Percentiles rank a stretch among this genome's conserved stretches.
Evolutionary conservation across 2,888 invertebrate species (phyloP).

Genomic region (Patella caerulea): DNA sequence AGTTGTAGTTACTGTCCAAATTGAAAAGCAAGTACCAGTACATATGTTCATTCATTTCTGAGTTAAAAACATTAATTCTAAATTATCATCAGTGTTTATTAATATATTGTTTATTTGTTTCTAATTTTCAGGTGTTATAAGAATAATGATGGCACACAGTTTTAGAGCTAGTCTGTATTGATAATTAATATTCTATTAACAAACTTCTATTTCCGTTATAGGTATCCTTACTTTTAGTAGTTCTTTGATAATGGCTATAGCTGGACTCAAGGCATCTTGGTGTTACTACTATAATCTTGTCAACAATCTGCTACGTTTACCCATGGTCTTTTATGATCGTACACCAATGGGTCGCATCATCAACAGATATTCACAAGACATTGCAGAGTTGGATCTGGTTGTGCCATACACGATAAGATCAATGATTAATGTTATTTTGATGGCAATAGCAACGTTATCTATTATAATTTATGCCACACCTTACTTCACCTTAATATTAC

Average conservation of each 20-base stretch:
- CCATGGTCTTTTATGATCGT: conserved; percentile 59
- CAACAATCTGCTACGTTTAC: conserved; percentile 59
- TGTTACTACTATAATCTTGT: conserved; percentile 66
- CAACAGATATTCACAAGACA: conserved; percentile 67
- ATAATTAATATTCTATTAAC: too few relatives aligned
- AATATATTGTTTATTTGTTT: not conserved
- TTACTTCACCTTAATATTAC: conserved; percentile 44
- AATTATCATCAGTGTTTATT: too few relatives aligned
- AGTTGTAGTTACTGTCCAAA: too few relatives aligned
- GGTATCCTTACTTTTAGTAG: conserved; percentile 53
- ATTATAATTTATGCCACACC: conserved; percentile 55
- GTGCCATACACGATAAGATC: conserved; percentile 65
- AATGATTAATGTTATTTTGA: conserved; percentile 58
- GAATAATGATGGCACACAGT: not conserved
- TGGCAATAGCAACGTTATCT: conserved; percentile 42
- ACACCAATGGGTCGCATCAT: conserved; percentile 72
- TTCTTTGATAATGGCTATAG: conserved; percentile 65
- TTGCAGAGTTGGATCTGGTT: conserved; percentile 60
- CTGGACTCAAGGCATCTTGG: conserved; percentile 70
- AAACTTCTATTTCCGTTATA: conserved; percentile 40
- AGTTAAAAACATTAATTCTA: too few relatives aligned
- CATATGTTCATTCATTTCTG: too few relatives aligned
- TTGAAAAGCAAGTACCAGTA: too few relatives aligned
- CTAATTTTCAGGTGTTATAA: not conserved
- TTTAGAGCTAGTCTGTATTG: too few relatives aligned